These are phyloP conservation scores for Bos javanicus DNA, from an alignment of 2,113 vertebrate genomes.

Conservation along the genomic window DNA sequence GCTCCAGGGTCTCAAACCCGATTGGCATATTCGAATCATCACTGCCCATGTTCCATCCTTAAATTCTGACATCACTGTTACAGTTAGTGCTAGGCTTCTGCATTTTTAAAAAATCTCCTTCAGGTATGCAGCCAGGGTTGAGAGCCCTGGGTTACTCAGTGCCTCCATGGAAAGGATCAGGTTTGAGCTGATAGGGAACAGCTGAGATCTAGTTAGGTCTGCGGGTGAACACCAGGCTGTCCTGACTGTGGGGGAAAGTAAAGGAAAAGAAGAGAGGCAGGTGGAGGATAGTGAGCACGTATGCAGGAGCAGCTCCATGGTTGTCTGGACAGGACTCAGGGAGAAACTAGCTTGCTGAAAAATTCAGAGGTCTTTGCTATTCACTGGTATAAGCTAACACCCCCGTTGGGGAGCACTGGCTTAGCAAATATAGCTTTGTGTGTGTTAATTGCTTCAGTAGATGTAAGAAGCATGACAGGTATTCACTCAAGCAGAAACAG, in stretches of 20 bases:
- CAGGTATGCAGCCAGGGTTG: neutral
- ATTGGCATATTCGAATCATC: neutral
- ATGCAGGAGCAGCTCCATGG: neutral
- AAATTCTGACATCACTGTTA: neutral
- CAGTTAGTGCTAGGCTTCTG: neutral
- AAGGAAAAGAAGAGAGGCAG: neutral
- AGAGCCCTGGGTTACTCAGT: neutral
- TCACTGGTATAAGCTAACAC: slow-evolving; percentile 65
- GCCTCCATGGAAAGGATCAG: neutral
- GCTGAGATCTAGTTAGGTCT: neutral
- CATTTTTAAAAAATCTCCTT: neutral
- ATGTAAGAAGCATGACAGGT: slow-evolving; percentile 76
- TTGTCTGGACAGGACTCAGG: slow-evolving; percentile 48
- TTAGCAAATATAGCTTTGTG: slow-evolving; percentile 77
- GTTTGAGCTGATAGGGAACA: neutral
- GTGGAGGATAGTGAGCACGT: neutral
- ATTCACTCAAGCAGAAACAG: slow-evolving; percentile 77
- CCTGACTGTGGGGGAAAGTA: neutral
- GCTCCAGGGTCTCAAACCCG: neutral
- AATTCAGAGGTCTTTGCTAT: slow-evolving; percentile 72
- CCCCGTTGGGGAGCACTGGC: slow-evolving; percentile 67
- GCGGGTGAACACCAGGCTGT: neutral
- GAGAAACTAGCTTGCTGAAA: slow-evolving; percentile 59
- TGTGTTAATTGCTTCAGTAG: slow-evolving; percentile 77
- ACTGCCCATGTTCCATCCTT: neutral